These are phyloP conservation scores for Pycnonotus jocosus DNA, from an alignment of 2,113 vertebrate genomes.

Conservation along the genomic window DNA sequence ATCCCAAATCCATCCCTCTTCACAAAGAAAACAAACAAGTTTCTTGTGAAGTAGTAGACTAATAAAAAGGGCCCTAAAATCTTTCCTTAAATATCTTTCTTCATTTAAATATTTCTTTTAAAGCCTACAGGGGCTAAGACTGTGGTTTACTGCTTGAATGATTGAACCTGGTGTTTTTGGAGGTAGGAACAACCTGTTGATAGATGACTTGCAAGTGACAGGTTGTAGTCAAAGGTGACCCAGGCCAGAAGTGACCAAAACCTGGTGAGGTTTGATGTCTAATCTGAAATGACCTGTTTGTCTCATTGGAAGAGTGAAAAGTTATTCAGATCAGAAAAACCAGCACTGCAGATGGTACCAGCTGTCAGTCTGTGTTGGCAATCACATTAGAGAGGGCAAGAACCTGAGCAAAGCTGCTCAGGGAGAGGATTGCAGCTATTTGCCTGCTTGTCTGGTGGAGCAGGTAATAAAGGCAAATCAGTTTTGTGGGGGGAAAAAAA, in stretches of 20 bases:
- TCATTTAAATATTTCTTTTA: background rate
- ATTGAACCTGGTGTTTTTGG: background rate
- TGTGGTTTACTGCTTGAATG: background rate
- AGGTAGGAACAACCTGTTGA: background rate
- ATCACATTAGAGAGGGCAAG: constrained; percentile 33
- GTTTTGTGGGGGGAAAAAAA: background rate
- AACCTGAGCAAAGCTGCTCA: background rate
- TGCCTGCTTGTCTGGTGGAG: background rate
- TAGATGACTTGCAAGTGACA: background rate
- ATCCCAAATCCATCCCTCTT: rapidly evolving
- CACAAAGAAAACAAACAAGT: background rate
- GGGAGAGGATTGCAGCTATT: background rate
- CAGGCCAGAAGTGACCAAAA: constrained; percentile 31
- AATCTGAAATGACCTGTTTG: constrained; percentile 38
- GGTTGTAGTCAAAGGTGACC: background rate
- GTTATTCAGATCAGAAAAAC: background rate
- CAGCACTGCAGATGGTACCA: constrained; percentile 32
- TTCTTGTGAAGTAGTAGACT: background rate
- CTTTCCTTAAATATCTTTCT: background rate
- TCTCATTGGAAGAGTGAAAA: constrained; percentile 1
- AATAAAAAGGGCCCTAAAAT: background rate
- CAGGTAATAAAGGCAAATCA: background rate
- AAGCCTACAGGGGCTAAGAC: background rate
- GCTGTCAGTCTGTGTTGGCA: constrained; percentile 48
- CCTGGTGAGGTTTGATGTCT: background rate